These are phyloP conservation scores for Lepus timidus DNA, from an alignment of 2,113 vertebrate genomes.

Conservation along the genomic window DNA sequence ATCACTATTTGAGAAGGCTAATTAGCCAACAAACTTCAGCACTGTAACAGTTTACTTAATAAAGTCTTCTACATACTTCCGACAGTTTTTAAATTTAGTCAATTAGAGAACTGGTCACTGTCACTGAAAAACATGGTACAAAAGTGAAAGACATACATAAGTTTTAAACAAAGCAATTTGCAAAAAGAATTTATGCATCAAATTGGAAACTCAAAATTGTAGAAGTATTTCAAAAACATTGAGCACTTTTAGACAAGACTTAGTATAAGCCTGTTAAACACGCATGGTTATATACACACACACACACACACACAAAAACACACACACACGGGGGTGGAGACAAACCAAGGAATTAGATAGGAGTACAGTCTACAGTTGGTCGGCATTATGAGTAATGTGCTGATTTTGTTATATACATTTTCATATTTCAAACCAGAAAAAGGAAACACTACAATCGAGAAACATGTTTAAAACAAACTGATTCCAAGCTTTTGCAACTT, in stretches of 20 bases:
- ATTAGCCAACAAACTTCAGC: conserved; percentile 31
- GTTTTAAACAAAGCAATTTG: conserved; percentile 29
- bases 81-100: conserved; percentile 57
- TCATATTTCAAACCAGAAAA: conserved; percentile 52
- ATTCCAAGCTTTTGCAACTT: too few species aligned
- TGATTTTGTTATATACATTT: conserved; percentile 57
- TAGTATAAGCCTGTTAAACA: background rate
- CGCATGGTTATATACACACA: too few species aligned
- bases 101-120: background rate
- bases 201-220: conserved; percentile 58
- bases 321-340: background rate
- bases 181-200: background rate
- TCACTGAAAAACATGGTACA: conserved; percentile 37
- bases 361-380: background rate
- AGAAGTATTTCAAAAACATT: conserved; percentile 48
- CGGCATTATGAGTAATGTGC: conserved; percentile 4
- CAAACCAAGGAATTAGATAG: background rate
- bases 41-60: conserved; percentile 43
- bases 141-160: conserved; percentile 33
- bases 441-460: conserved; percentile 52
- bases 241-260: conserved; percentile 51
- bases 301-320: background rate
- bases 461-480: conserved; percentile 35
- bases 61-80: conserved; percentile 45
- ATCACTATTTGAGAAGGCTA: conserved; percentile 25